These are phyloP conservation scores for Hydropsyche betteni DNA, from an alignment of 2,888 invertebrate species.

Conservation along the genomic window DNA sequence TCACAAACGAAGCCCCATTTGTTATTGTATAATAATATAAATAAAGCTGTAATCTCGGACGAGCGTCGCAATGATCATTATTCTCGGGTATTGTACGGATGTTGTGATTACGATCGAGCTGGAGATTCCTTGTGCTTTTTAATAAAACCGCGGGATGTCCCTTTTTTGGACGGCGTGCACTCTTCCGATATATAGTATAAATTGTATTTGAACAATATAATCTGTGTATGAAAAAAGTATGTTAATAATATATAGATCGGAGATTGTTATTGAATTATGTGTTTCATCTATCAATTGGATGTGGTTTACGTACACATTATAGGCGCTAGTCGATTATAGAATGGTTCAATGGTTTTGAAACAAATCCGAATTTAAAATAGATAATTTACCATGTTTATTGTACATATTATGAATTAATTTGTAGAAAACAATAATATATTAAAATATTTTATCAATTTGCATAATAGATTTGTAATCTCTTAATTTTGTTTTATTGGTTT, in stretches of 20 bases:
- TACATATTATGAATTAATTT: no score
- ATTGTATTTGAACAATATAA: conserved; percentile 32
- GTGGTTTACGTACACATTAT: conserved; percentile 25
- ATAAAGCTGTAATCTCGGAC: conserved; percentile 14
- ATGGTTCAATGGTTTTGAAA: neutral
- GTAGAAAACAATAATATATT: no score
- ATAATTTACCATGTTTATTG: no score
- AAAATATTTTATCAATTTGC: no score
- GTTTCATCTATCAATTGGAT: conserved; percentile 39
- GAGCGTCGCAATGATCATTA: conserved; percentile 10
- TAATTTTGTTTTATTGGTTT: no score
- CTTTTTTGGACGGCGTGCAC: neutral
- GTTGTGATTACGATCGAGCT: conserved; percentile 7
- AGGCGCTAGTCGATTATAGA: conserved; percentile 9
- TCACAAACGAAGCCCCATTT: neutral
- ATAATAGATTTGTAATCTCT: no score
- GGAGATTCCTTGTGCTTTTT: conserved; percentile 4
- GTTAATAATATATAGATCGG: conserved; percentile 31
- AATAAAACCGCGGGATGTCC: conserved; percentile 34
- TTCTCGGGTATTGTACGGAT: neutral
- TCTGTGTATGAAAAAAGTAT: neutral
- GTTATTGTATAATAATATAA: neutral
- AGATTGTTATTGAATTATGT: conserved; percentile 42
- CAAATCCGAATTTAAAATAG: neutral
- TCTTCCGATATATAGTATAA: conserved; percentile 7